Percentiles rank a stretch among this genome's conserved stretches.
phyloP scores from a whole-genome alignment of 2,797 vertebrate species.

The Heteromormyrus szaboi region DNA sequence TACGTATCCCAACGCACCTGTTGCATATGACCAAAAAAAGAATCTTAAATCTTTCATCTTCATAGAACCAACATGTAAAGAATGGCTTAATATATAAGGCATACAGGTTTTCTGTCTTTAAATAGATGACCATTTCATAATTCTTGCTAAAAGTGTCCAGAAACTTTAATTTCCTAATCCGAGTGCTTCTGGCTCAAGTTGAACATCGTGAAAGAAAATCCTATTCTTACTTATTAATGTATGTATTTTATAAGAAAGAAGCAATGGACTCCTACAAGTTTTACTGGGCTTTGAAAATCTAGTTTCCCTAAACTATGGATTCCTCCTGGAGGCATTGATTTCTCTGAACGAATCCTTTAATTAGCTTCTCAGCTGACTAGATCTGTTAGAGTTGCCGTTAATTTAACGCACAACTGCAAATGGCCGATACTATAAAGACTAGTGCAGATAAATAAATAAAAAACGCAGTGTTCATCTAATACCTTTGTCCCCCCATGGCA shows the following conservation, averaged over 20 bases:
- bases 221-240: background rate
- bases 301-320: constrained; percentile 29
- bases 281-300: constrained; percentile 22
- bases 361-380: constrained; percentile 37
- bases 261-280: constrained; percentile 19
- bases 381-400: constrained; percentile 47
- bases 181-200: background rate
- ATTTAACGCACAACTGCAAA: constrained; percentile 46
- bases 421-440: constrained; percentile 44
- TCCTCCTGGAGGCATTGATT: constrained; percentile 28
- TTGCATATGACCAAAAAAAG: background rate
- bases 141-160: background rate
- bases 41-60: background rate
- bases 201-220: background rate
- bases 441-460: constrained; percentile 7
- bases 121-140: background rate
- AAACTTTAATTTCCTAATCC: background rate
- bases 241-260: background rate
- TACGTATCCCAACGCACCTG: background rate
- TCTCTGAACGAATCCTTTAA: constrained; percentile 37
- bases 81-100: background rate
- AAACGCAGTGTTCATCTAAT: constrained; percentile 55
- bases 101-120: background rate
- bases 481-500: constrained; percentile 56
- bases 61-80: background rate